Evolutionary conservation across 92 coral and sea anemone genomes (phyloP).

Genomic region (Paramuricea clavata): DNA sequence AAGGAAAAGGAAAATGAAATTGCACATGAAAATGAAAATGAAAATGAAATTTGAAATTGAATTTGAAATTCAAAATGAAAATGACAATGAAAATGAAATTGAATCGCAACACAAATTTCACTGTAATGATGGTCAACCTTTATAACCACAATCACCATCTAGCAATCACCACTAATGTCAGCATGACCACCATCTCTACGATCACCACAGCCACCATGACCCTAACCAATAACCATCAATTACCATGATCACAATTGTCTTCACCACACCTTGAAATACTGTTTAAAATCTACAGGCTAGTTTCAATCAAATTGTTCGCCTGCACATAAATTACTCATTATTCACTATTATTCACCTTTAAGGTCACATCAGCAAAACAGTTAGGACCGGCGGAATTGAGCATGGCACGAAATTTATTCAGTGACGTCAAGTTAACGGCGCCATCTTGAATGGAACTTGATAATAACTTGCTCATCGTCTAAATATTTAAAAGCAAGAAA

Average conservation of each 20-base stretch:
- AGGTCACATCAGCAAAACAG: slow-evolving; percentile 28
- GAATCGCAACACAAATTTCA: background rate
- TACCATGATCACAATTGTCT: background rate
- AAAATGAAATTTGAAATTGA: too few relatives aligned
- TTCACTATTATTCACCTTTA: slow-evolving; percentile 7
- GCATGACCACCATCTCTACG: background rate
- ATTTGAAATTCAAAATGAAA: too few relatives aligned
- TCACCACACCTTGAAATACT: background rate
- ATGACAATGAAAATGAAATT: too few relatives aligned
- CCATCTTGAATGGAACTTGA: slow-evolving; percentile 44
- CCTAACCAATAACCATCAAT: too few relatives aligned
- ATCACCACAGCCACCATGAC: background rate
- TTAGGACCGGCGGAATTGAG: slow-evolving; percentile 39
- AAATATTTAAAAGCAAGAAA: background rate
- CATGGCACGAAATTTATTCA: slow-evolving; percentile 22
- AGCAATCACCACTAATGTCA: background rate
- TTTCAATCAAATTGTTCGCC: background rate
- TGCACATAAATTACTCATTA: too few relatives aligned
- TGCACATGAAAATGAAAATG: too few relatives aligned
- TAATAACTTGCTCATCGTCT: slow-evolving; percentile 44
- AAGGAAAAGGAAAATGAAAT: too few relatives aligned
- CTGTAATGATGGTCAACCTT: background rate
- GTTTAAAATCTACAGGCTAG: background rate
- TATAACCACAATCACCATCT: background rate
- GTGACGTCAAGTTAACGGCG: slow-evolving; percentile 2